Conservation (phyloP, 2,888 invertebrate genomes). For the Barypeithes pellucidus region DNA sequence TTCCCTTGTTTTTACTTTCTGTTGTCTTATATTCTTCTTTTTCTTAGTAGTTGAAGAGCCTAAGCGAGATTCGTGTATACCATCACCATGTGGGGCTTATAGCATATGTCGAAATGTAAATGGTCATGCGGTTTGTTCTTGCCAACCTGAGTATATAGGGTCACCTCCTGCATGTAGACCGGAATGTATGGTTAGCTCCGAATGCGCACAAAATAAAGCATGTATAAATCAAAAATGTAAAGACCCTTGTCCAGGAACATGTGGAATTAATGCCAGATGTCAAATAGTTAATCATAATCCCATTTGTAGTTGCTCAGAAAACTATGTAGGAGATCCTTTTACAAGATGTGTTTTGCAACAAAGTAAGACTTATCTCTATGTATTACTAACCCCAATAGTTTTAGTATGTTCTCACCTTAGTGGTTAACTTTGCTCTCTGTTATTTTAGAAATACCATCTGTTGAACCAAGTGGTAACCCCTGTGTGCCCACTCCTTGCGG, state of each 20-base stretch:
- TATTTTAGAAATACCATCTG: conserved; percentile 67
- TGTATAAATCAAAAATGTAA: conserved; percentile 87
- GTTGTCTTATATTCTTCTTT: conserved; percentile 49
- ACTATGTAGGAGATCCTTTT: conserved; percentile 88
- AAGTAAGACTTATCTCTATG: conserved; percentile 71
- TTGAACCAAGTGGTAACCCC: conserved; percentile 71
- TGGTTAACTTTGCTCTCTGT: background rate
- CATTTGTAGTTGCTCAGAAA: conserved; percentile 86
- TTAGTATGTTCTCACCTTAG: background rate
- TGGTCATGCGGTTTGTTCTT: conserved; percentile 87
- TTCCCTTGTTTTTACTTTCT: conserved; percentile 49
- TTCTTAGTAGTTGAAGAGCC: conserved; percentile 59
- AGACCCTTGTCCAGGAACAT: conserved; percentile 87
- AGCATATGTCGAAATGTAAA: conserved; percentile 85
- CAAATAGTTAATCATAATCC: conserved; percentile 90
- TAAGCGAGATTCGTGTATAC: conserved; percentile 79
- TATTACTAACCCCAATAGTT: conserved; percentile 34
- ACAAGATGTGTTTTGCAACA: conserved; percentile 78
- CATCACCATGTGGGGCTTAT: conserved; percentile 89
- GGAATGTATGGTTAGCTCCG: conserved; percentile 88
- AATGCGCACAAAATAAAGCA: conserved; percentile 86
- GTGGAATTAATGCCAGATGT: conserved; percentile 87
- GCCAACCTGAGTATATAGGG: conserved; percentile 83
- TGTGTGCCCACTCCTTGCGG: conserved; percentile 78
- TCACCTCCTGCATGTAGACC: conserved; percentile 86